Base-by-base conservation (phyloP, 1,140 invertebrate genomes). In the Stegodyphus dumicola region DNA sequence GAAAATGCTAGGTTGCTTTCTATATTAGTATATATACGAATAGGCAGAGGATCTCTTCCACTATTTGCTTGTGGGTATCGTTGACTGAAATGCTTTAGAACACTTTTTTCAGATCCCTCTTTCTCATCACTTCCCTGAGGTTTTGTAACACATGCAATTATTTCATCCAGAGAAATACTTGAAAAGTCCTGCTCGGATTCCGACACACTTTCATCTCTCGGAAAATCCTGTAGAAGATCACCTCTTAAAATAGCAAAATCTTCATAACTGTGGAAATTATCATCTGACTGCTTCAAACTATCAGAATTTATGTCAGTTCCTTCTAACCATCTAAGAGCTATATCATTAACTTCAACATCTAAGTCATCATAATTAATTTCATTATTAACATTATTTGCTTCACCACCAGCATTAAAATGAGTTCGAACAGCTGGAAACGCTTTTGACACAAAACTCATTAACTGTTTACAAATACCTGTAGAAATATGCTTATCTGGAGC, bases 1-100 rank as follows among this genome's bases (percentile, higher is more conserved):
- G 92, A 91, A 87, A 91, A 92, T 93, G 54, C 65, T 13, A 85
- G 7, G n/a, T 73, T 49, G 18, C 87, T 87, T 65, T 87, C 87
- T n/a, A 75, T 69, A 64, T 75, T 66, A 6, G 76, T 85, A 18
- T 77, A 85, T 15, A 81, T 73, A 48, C 86, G 78, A 71, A 87
- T 78, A 11, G 86, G 86, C 15, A 87, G 65, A 51, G 86, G 78
- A 81, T 78, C 69, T 54, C 79, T 10, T 5, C 78, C 78, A 83
- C 77, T 83, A 11, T 56, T 71, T 18, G 56, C 53, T 7, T 87
- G 65, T n/a, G 78, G 78, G 51, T 81, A 87, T 2, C 74, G 65
- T 1, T 65, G 65, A 17, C 17, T 53, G 56, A 87, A 86, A 53
- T 80, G 71, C 17, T 69, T 76, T 6, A 64, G 0, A 1, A 76